Base-by-base conservation (phyloP, 2,113 vertebrate species). In the Synchiropus splendidus region DNA sequence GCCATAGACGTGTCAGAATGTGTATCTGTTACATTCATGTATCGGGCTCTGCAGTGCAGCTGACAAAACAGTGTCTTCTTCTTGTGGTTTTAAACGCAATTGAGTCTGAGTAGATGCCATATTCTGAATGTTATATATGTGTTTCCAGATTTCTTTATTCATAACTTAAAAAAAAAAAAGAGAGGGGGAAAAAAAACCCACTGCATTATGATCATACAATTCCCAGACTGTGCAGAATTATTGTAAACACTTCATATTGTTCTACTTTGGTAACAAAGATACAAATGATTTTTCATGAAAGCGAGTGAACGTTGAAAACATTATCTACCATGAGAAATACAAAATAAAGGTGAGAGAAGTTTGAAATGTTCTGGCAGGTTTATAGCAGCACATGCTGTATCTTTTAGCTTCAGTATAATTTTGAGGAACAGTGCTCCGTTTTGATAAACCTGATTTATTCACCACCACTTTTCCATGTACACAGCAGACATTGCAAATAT, bases 401-500 rank as follows among this genome's bases (percentile, higher is more conserved):
- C 64, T 65, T 65, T 58, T 47, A 70, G 64, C 67, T 44, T 67
- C 78, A 69, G 71, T 70, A 46, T 65, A 45, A 54, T 59, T 57
- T 59, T 39, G 58, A 61, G 61, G 48, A 76, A 67, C 69, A 74
- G 64, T 78, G 72, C 77, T 86, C 80, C 83, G 8, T 57, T 75
- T 83, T 61, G 75, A 85, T 83, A 88, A 88, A 88, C 80, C 83
- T 86, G 80, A 75, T 75, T 85, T 82, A 83, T 84, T 86, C 80
- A 83, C 75, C 64, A 78, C 83, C 79, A 77, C 69, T 61, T 77
- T 39, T 64, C 60, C 73, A 78, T 82, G 83, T 88, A 86, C 86
- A 91, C 89, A 92, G 87, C 87, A 91, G 89, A 92, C 84, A 72
- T 89, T 89, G 90, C 85, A 92, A 94, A 92, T 96, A 75, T 71